Conservation (phyloP, 1,140 invertebrate genomes). For the Ostrea denselamellosa region DNA sequence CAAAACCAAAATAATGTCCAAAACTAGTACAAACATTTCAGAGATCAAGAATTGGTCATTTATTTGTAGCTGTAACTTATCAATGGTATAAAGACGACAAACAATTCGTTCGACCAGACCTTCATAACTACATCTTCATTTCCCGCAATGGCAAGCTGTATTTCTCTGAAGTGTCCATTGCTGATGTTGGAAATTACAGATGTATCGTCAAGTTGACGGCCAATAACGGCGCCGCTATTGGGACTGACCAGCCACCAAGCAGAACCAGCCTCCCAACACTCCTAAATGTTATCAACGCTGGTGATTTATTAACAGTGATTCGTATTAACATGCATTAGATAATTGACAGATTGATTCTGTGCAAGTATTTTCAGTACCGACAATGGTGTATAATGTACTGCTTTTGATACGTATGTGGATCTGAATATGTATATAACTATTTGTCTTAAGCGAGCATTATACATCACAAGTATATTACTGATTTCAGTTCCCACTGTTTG, state of each 20-base stretch:
- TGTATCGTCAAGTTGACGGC: slow-evolving; percentile 68
- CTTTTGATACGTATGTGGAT: too few species aligned
- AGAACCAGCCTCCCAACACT: slow-evolving; percentile 64
- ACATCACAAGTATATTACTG: background rate
- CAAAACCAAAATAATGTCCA: background rate
- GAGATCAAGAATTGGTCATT: background rate
- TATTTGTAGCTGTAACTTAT: slow-evolving; percentile 63
- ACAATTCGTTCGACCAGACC: slow-evolving; percentile 66
- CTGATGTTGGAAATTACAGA: slow-evolving; percentile 62
- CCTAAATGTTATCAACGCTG: slow-evolving; percentile 52
- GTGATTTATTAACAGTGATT: slow-evolving; percentile 46
- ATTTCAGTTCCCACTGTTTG: slow-evolving; percentile 60
- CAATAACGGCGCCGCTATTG: slow-evolving; percentile 58
- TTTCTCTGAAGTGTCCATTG: slow-evolving; percentile 65
- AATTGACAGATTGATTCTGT: background rate
- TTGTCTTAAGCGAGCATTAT: background rate
- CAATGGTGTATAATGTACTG: too few species aligned
- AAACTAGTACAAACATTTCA: background rate
- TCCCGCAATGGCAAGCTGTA: slow-evolving; percentile 70
- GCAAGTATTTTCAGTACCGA: background rate
- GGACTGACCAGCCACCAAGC: slow-evolving; percentile 65
- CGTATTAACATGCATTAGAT: background rate
- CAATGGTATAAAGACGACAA: slow-evolving; percentile 66
- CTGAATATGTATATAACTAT: background rate
- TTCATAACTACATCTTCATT: slow-evolving; percentile 67